phyloP scores from a whole-genome alignment of 2,113 vertebrate genomes.

The Perca schrenkii region DNA sequence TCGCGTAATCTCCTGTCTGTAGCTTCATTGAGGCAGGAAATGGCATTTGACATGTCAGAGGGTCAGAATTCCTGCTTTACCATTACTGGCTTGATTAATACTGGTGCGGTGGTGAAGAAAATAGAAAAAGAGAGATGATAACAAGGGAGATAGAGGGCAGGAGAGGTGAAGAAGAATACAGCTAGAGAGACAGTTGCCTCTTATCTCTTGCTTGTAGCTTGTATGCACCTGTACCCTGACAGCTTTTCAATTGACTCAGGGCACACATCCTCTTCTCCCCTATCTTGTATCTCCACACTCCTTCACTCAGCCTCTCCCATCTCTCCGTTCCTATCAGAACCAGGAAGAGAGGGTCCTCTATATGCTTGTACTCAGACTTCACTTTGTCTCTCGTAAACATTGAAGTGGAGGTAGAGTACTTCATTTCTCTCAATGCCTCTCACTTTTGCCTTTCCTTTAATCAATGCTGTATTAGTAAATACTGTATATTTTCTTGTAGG shows the following conservation, averaged over 20 bases:
- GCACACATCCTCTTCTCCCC: slow-evolving; percentile 66
- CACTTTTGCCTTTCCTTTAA: slow-evolving; percentile 1
- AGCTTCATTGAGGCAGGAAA: slow-evolving; percentile 38
- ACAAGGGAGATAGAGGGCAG: slow-evolving; percentile 43
- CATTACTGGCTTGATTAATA: slow-evolving; percentile 64
- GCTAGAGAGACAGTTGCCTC: slow-evolving; percentile 61
- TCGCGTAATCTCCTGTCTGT: too few relatives aligned
- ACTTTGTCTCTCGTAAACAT: slow-evolving; percentile 46
- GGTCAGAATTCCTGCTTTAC: slow-evolving; percentile 72
- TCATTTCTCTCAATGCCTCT: neutral
- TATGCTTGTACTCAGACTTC: slow-evolving; percentile 31
- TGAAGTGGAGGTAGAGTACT: slow-evolving; percentile 1
- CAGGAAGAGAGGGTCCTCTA: slow-evolving; percentile 27
- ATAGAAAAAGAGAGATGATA: slow-evolving; percentile 52
- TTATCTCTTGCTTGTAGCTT: slow-evolving; percentile 81
- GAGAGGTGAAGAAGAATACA: slow-evolving; percentile 70
- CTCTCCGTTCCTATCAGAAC: slow-evolving; percentile 48
- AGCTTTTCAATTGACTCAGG: slow-evolving; percentile 84
- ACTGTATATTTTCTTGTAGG: neutral
- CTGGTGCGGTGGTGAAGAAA: slow-evolving; percentile 26
- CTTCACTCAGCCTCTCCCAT: slow-evolving; percentile 60
- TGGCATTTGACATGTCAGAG: slow-evolving; percentile 69
- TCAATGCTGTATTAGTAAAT: neutral
- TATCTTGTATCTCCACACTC: slow-evolving; percentile 71
- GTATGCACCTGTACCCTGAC: slow-evolving; percentile 78